Evolutionary conservation across 1,140 invertebrate genomes (phyloP).

Genomic region (Mamestra configurata): DNA sequence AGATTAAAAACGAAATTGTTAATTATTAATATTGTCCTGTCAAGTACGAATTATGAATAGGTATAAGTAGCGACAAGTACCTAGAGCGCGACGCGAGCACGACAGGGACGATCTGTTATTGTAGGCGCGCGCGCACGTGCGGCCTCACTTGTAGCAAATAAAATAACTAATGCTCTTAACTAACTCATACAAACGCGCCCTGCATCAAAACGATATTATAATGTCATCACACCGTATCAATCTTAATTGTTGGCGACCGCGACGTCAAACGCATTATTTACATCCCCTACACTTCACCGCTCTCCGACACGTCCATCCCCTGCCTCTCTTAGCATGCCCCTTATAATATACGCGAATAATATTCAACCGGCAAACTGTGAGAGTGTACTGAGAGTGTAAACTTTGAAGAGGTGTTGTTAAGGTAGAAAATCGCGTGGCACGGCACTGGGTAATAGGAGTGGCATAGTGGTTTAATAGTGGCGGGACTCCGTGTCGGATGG

Average conservation of each 20-base stretch:
- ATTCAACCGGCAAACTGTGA: not conserved
- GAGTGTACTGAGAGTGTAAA: not conserved
- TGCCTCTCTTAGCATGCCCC: not conserved
- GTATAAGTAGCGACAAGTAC: no score
- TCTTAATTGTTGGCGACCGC: slow-evolving; percentile 71
- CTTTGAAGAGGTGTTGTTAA: not conserved
- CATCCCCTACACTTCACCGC: slow-evolving; percentile 30
- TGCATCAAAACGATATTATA: slow-evolving; percentile 72
- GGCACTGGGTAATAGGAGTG: not conserved
- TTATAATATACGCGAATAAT: not conserved
- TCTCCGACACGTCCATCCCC: not conserved
- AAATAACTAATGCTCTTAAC: slow-evolving; percentile 50
- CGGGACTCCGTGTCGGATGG: slow-evolving; percentile 51
- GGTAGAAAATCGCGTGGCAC: not conserved
- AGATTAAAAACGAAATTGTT: not conserved
- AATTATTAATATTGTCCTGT: not conserved
- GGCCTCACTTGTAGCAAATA: not conserved
- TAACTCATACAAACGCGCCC: slow-evolving; percentile 46
- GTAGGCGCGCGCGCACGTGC: slow-evolving; percentile 24
- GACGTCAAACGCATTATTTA: slow-evolving; percentile 52
- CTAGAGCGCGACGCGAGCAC: no score
- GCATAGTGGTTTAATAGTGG: slow-evolving; percentile 39
- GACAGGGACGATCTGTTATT: not conserved
- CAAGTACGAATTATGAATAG: not conserved
- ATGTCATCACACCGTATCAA: slow-evolving; percentile 76